Conservation (phyloP, 2,888 invertebrate genomes). For the Fragum whitleyi region DNA sequence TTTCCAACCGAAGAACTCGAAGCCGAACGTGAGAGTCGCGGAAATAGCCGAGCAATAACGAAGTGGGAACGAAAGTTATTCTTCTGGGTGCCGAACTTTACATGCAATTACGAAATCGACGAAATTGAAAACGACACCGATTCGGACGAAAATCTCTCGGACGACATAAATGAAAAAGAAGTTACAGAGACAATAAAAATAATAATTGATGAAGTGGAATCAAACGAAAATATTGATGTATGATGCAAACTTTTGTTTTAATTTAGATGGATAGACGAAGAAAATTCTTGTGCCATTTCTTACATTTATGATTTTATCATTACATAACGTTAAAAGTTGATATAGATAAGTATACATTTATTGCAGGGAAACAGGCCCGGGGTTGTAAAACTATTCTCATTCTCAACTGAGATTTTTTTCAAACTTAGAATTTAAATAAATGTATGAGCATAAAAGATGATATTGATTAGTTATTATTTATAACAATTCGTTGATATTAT, state of each 20-base stretch:
- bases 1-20: conserved; percentile 66
- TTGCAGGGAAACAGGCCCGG: too few relatives aligned
- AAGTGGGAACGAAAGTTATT: conserved; percentile 46
- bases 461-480: too few relatives aligned
- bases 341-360: too few relatives aligned
- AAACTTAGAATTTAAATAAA: too few relatives aligned
- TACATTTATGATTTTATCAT: too few relatives aligned
- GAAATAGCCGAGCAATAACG: conserved; percentile 1
- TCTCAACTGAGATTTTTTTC: too few relatives aligned
- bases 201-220: neutral
- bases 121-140: neutral
- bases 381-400: too few relatives aligned
- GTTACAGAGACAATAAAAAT: neutral
- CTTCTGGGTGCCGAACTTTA: conserved; percentile 59
- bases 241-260: neutral
- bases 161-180: neutral
- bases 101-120: conserved; percentile 35
- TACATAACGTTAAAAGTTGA: too few relatives aligned
- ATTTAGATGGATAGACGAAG: neutral
- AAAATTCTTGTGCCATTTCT: neutral
- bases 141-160: neutral
- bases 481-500: too few relatives aligned
- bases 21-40: conserved; percentile 21
- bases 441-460: too few relatives aligned
- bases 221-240: conserved; percentile 10